Conservation (phyloP, 2,888 invertebrate genomes). For the Diaperis boleti region DNA sequence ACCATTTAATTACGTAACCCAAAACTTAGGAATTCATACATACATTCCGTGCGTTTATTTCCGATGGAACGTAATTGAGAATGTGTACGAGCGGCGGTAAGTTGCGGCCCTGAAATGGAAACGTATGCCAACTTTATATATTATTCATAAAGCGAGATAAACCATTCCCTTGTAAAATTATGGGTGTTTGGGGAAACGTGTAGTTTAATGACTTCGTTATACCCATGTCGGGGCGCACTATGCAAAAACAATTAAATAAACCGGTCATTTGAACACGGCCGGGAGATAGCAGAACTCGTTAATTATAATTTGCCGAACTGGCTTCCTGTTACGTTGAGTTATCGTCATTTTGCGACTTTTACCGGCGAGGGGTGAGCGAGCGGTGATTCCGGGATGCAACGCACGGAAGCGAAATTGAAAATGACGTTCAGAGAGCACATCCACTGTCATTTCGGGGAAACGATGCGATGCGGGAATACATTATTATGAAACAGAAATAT, state of each 20-base stretch:
- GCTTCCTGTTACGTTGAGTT: slow-evolving; percentile 12
- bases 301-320: slow-evolving; percentile 38
- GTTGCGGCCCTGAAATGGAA: slow-evolving; percentile 37
- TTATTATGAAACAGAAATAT: slow-evolving; percentile 6
- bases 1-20: slow-evolving; percentile 34
- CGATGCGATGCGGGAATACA: slow-evolving; percentile 15
- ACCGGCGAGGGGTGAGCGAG: too few relatives aligned
- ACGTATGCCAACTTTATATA: slow-evolving; percentile 42
- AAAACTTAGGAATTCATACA: slow-evolving; percentile 30
- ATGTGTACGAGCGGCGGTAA: slow-evolving; percentile 27
- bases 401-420: slow-evolving; percentile 26
- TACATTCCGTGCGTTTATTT: slow-evolving; percentile 32
- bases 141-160: slow-evolving; percentile 44
- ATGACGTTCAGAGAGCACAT: slow-evolving; percentile 20
- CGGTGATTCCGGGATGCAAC: slow-evolving; percentile 11
- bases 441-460: slow-evolving; percentile 6
- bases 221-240: slow-evolving; percentile 43
- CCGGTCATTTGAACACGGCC: slow-evolving; percentile 37
- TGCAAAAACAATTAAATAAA: slow-evolving; percentile 58
- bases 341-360: slow-evolving; percentile 4
- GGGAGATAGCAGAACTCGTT: slow-evolving; percentile 34
- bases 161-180: slow-evolving; percentile 46
- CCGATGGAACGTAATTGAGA: slow-evolving; percentile 32
- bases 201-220: slow-evolving; percentile 58
- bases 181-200: slow-evolving; percentile 52